phyloP scores from a whole-genome alignment of 2,888 invertebrate species.

The Oligia latruncula region DNA sequence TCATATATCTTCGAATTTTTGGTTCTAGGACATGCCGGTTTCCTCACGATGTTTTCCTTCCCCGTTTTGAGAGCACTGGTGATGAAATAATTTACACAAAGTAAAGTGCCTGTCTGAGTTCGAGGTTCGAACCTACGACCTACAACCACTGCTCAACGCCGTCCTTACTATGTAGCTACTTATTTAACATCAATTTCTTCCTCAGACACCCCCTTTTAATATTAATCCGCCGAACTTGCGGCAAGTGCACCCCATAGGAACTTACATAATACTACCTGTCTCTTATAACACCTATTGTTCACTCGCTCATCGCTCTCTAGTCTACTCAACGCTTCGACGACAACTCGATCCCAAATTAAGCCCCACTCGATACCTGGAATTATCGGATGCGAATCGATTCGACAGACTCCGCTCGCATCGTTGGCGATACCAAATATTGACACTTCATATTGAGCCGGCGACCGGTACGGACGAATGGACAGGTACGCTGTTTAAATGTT shows the following conservation, averaged over 20 bases:
- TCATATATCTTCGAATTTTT: too few relatives aligned
- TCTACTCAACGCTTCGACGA: constrained; percentile 61
- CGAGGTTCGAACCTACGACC: too few relatives aligned
- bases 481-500: constrained; percentile 48
- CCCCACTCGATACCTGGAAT: constrained; percentile 80
- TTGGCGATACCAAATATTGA: constrained; percentile 82
- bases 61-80: too few relatives aligned
- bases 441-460: constrained; percentile 72
- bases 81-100: too few relatives aligned
- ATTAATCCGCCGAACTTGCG: constrained; percentile 5
- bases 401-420: constrained; percentile 68
- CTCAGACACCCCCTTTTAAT: neutral
- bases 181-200: neutral
- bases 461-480: constrained; percentile 51
- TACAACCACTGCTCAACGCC: too few relatives aligned
- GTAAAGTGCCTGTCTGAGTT: too few relatives aligned
- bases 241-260: neutral
- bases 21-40: too few relatives aligned
- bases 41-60: too few relatives aligned
- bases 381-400: constrained; percentile 67
- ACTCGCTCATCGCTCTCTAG: constrained; percentile 34
- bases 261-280: constrained; percentile 21
- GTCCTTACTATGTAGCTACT: neutral
- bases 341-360: constrained; percentile 84
- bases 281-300: constrained; percentile 46